Percentiles rank a stretch among this genome's conserved stretches.
These are phyloP conservation scores for Galleria mellonella DNA, from an alignment of 1,140 invertebrate species.

Conservation along the genomic window DNA sequence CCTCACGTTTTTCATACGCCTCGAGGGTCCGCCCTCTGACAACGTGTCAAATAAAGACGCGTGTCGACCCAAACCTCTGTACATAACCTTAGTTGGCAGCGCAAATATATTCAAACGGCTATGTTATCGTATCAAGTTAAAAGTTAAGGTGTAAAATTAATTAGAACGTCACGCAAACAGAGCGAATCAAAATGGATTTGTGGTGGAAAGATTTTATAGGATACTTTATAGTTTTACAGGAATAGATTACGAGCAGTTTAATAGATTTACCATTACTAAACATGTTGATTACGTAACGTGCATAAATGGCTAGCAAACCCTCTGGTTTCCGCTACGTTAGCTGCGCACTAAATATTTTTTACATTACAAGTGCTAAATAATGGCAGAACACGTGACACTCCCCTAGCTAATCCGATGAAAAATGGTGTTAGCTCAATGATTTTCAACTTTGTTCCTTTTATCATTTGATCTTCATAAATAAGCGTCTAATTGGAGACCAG, in stretches of 20 bases:
- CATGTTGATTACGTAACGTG: slow-evolving; percentile 8
- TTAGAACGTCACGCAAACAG: too few species aligned
- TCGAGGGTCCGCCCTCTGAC: slow-evolving; percentile 41
- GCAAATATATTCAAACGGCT: slow-evolving; percentile 28
- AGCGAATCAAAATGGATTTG: too few species aligned
- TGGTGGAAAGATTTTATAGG: too few species aligned
- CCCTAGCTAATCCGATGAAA: slow-evolving; percentile 22
- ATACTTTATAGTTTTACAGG: too few species aligned
- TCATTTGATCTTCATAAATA: background rate
- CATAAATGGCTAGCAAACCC: slow-evolving; percentile 8
- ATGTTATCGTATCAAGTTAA: slow-evolving; percentile 5
- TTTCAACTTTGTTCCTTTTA: slow-evolving; percentile 2
- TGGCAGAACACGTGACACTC: slow-evolving; percentile 21
- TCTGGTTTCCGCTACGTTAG: slow-evolving; percentile 22
- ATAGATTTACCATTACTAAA: background rate
- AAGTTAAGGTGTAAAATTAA: slow-evolving; percentile 1
- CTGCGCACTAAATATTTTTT: slow-evolving; percentile 17
- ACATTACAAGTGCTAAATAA: slow-evolving; percentile 19
- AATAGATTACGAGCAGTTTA: too few species aligned
- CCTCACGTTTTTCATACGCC: slow-evolving; percentile 68
- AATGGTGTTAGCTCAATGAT: slow-evolving; percentile 12
- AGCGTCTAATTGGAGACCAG: background rate
- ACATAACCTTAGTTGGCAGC: slow-evolving; percentile 27
- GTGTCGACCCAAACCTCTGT: slow-evolving; percentile 24
- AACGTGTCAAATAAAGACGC: slow-evolving; percentile 52